Evolutionary conservation across 2,113 vertebrate genomes (phyloP).

Genomic region (Casuarius casuarius): DNA sequence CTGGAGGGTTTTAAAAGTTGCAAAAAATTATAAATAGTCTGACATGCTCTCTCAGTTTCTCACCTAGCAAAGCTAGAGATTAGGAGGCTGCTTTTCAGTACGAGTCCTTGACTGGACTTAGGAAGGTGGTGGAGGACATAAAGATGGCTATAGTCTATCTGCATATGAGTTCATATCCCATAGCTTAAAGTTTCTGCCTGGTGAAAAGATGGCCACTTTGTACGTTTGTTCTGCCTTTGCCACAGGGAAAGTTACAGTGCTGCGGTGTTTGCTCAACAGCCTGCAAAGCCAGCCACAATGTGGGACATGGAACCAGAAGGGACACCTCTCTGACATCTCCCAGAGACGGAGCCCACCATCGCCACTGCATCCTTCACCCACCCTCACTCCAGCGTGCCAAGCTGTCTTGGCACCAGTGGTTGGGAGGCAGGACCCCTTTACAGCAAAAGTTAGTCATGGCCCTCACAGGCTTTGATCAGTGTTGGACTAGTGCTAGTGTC

Average conservation of each 20-base stretch:
- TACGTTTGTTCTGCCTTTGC: background rate
- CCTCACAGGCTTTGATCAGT: rapidly evolving
- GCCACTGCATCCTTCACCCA: background rate
- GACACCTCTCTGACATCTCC: background rate
- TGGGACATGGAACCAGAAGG: background rate
- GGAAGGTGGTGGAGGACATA: background rate
- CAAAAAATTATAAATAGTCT: background rate
- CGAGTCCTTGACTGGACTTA: background rate
- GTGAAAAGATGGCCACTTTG: background rate
- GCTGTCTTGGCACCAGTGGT: background rate
- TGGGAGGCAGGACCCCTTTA: background rate
- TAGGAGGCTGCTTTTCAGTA: background rate
- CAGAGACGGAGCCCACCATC: background rate
- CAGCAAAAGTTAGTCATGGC: background rate
- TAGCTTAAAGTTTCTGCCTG: background rate
- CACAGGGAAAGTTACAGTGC: background rate
- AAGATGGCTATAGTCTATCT: background rate
- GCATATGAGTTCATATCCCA: background rate
- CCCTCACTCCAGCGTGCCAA: background rate
- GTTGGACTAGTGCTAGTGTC: background rate
- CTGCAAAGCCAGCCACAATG: background rate
- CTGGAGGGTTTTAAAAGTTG: background rate
- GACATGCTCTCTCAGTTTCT: background rate
- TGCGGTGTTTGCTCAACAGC: background rate
- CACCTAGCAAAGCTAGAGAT: background rate